A percentile compares a stretch with the other conserved stretches of the same genome.
These are phyloP conservation scores for Leucozona laternaria DNA, from an alignment of 2,888 invertebrate species.

Conservation along the genomic window DNA sequence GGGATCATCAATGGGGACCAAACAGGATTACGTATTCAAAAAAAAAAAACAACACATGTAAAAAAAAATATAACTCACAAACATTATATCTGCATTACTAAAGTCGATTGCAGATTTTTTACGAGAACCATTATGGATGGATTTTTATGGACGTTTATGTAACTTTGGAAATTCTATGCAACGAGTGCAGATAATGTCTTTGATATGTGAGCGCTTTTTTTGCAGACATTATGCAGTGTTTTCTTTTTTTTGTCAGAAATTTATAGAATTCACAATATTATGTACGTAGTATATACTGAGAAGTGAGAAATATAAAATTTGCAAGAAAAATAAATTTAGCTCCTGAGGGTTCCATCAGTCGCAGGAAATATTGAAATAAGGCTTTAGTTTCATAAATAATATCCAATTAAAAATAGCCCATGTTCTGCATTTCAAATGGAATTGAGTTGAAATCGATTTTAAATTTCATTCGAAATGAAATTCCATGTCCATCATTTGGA, in stretches of 20 bases:
- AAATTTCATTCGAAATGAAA: no score
- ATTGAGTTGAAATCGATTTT: no score
- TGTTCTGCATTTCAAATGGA: no score
- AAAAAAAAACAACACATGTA: not conserved
- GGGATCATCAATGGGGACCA: conserved; percentile 28
- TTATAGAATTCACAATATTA: not conserved
- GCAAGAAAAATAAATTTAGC: not conserved
- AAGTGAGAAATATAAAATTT: not conserved
- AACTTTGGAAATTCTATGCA: conserved; percentile 7
- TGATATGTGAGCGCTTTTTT: not conserved
- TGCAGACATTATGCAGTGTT: not conserved
- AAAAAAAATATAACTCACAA: conserved; percentile 47
- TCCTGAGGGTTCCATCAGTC: not conserved
- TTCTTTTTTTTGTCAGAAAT: not conserved
- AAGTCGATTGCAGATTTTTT: conserved; percentile 55
- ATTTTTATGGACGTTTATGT: not conserved
- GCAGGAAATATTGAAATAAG: not conserved
- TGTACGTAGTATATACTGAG: not conserved
- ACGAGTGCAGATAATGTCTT: conserved; percentile 8
- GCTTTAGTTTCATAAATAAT: no score
- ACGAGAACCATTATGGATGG: not conserved
- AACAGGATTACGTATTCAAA: conserved; percentile 8
- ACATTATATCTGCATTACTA: conserved; percentile 67
- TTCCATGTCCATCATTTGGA: no score
- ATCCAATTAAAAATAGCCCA: no score